These are phyloP conservation scores for Drosophila rellima DNA, from an alignment of 2,888 invertebrate species.

Conservation along the genomic window DNA sequence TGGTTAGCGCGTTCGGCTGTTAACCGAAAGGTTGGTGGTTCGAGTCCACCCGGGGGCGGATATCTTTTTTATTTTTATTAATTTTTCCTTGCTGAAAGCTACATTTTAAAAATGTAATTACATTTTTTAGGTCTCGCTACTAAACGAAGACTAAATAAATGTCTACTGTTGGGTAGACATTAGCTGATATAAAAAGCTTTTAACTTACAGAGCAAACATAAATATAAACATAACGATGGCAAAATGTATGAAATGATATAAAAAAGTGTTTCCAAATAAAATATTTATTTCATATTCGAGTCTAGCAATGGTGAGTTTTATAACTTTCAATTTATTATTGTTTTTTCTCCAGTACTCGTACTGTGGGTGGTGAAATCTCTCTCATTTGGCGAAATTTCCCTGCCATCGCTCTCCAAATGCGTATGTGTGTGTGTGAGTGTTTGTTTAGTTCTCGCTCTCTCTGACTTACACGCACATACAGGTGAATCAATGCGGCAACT, in stretches of 20 bases:
- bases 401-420: conserved; percentile 27
- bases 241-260: background rate
- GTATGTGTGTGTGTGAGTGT: conserved; percentile 1
- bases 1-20: conserved; percentile 99
- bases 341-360: conserved; percentile 15
- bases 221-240: too few species aligned
- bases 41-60: conserved; percentile 97
- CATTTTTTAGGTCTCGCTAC: background rate
- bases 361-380: conserved; percentile 42
- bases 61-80: conserved; percentile 54
- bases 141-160: background rate
- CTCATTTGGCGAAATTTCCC: conserved; percentile 17
- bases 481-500: conserved; percentile 35
- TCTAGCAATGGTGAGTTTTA: conserved; percentile 1
- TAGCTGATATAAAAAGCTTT: background rate
- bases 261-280: background rate
- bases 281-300: conserved; percentile 1
- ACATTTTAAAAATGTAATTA: background rate
- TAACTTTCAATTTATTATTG: background rate
- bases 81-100: background rate
- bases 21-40: conserved; percentile 99
- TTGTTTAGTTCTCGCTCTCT: conserved; percentile 33
- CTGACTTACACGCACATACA: conserved; percentile 11
- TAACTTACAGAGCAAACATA: too few species aligned
- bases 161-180: background rate